Evolutionary conservation across 2,888 invertebrate species (phyloP).

Genomic region (Orchestes rusci): DNA sequence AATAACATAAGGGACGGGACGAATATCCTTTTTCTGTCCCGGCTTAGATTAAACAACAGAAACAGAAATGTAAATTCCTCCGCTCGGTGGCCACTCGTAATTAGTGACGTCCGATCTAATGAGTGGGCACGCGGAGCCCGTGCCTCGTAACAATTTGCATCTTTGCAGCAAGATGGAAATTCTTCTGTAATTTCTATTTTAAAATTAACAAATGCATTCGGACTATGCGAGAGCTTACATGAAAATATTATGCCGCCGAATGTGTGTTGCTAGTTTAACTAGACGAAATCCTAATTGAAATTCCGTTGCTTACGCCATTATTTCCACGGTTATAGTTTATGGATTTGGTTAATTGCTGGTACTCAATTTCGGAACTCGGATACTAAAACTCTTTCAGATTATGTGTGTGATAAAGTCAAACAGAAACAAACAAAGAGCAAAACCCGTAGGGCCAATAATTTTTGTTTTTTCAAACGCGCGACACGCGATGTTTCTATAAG

Average conservation of each 20-base stretch:
- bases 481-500: slow-evolving; percentile 26
- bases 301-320: slow-evolving; percentile 9
- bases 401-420: slow-evolving; percentile 22
- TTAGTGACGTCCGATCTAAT: slow-evolving; percentile 34
- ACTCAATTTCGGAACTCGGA: neutral
- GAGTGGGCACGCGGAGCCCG: slow-evolving; percentile 29
- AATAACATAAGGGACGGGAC: slow-evolving; percentile 15
- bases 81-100: slow-evolving; percentile 27
- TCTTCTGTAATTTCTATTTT: slow-evolving; percentile 36
- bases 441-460: slow-evolving; percentile 23
- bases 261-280: slow-evolving; percentile 15
- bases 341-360: too few species aligned
- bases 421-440: slow-evolving; percentile 14
- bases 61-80: slow-evolving; percentile 25
- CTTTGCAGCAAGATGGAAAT: slow-evolving; percentile 25
- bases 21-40: slow-evolving; percentile 23
- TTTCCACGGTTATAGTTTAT: too few species aligned
- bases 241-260: slow-evolving; percentile 21
- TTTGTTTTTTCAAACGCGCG: slow-evolving; percentile 21
- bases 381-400: slow-evolving; percentile 10
- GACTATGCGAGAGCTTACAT: slow-evolving; percentile 18
- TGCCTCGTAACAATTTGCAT: slow-evolving; percentile 31
- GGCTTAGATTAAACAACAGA: slow-evolving; percentile 27
- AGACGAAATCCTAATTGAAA: slow-evolving; percentile 18
- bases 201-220: slow-evolving; percentile 36